Conservation (phyloP, 1,140 invertebrate genomes). For the Halictus rubicundus region DNA sequence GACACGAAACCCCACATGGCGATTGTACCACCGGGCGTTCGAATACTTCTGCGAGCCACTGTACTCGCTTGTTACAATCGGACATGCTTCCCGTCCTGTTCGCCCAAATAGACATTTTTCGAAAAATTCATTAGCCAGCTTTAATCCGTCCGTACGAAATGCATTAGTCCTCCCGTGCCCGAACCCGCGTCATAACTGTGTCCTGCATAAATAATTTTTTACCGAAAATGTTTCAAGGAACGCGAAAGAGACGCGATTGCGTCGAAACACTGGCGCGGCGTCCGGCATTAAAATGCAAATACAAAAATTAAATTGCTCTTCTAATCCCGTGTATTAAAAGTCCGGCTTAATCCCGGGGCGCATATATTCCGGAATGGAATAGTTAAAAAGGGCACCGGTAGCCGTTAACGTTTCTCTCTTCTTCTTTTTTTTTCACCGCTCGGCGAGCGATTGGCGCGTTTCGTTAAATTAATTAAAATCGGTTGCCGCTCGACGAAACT, state of each 20-base stretch:
- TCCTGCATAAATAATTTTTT: neutral
- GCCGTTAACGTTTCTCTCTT: neutral
- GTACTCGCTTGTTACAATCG: too few relatives aligned
- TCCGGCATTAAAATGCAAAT: conserved; percentile 15
- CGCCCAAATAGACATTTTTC: too few relatives aligned
- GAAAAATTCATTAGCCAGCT: too few relatives aligned
- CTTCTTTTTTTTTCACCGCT: neutral
- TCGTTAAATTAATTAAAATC: conserved; percentile 40
- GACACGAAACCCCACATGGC: too few relatives aligned
- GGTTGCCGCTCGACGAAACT: conserved; percentile 25
- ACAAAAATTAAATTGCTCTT: conserved; percentile 37
- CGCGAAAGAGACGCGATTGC: too few relatives aligned
- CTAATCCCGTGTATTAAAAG: conserved; percentile 9
- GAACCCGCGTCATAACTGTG: neutral
- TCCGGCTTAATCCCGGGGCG: neutral
- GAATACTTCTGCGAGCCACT: too few relatives aligned
- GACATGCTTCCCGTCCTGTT: too few relatives aligned
- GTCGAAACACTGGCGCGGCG: too few relatives aligned
- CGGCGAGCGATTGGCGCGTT: conserved; percentile 12
- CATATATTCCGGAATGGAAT: conserved; percentile 21
- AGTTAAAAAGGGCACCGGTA: neutral
- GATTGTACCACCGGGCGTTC: too few relatives aligned
- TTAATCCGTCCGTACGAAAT: neutral
- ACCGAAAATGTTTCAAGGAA: neutral
- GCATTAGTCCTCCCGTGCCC: neutral